Conservation (phyloP, 2,888 invertebrate species). For the Galerucella calmariensis region DNA sequence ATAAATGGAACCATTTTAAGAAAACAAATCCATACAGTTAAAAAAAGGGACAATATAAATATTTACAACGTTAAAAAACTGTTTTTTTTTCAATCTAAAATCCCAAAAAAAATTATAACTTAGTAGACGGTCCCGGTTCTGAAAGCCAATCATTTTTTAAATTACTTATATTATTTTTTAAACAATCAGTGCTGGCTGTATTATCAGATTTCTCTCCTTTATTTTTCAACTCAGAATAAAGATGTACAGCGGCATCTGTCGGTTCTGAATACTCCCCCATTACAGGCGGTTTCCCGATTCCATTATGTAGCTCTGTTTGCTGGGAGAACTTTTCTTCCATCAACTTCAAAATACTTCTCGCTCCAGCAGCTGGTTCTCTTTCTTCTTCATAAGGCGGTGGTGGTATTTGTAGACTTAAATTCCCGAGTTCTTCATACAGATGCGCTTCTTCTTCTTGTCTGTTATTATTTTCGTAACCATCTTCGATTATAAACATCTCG, state of each 20-base stretch:
- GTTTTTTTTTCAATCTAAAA: background rate
- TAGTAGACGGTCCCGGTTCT: conserved; percentile 50
- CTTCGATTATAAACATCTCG: conserved; percentile 78
- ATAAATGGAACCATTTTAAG: too few relatives aligned
- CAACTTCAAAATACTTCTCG: conserved; percentile 71
- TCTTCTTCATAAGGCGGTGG: conserved; percentile 69
- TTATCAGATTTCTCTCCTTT: conserved; percentile 61
- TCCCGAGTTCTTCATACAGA: conserved; percentile 68
- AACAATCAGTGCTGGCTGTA: conserved; percentile 46
- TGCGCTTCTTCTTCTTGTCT: conserved; percentile 64
- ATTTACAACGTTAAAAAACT: background rate
- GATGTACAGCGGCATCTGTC: conserved; percentile 67
- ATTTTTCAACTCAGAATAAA: conserved; percentile 69
- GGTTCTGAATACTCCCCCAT: conserved; percentile 70
- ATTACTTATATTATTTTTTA: conserved; percentile 67
- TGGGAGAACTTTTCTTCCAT: conserved; percentile 70
- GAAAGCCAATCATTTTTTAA: conserved; percentile 65
- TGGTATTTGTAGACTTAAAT: conserved; percentile 68
- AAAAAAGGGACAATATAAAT: too few relatives aligned
- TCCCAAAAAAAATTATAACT: conserved; percentile 36
- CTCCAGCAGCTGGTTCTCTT: conserved; percentile 59
- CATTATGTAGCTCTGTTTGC: conserved; percentile 48
- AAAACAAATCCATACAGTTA: too few relatives aligned
- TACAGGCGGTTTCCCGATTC: conserved; percentile 58
- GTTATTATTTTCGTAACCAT: conserved; percentile 70